A percentile compares a stretch with the other conserved stretches of the same genome.
These are phyloP conservation scores for Stegastes partitus DNA, from an alignment of 2,113 vertebrate genomes.

Conservation along the genomic window DNA sequence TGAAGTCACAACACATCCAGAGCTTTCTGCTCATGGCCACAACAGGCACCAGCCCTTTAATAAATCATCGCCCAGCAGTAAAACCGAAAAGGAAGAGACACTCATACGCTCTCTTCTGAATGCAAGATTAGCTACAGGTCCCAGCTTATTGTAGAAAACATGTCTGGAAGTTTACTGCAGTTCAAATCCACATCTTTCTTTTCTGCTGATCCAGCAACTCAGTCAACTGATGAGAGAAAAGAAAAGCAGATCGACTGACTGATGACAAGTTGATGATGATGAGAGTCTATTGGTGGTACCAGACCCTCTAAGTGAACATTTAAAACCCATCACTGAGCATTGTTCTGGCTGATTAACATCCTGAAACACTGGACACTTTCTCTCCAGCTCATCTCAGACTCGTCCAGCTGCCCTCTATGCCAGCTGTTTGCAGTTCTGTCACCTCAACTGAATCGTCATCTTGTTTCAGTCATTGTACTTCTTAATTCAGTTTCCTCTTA, in stretches of 20 bases:
- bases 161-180: neutral
- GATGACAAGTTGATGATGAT: slow-evolving; percentile 1
- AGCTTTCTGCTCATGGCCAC: slow-evolving; percentile 25
- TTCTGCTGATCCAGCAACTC: neutral
- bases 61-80: slow-evolving; percentile 24
- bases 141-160: neutral
- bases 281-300: too few relatives aligned
- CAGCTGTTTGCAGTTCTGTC: too few relatives aligned
- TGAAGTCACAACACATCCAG: slow-evolving; percentile 45
- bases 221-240: too few relatives aligned
- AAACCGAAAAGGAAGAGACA: slow-evolving; percentile 9
- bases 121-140: slow-evolving; percentile 7
- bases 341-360: too few relatives aligned
- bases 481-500: too few relatives aligned
- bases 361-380: too few relatives aligned
- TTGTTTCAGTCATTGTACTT: too few relatives aligned
- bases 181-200: neutral
- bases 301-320: neutral
- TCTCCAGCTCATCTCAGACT: too few relatives aligned
- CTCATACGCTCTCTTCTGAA: neutral
- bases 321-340: neutral
- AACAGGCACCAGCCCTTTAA: slow-evolving; percentile 13
- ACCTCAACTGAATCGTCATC: too few relatives aligned
- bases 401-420: too few relatives aligned
- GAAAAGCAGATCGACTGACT: neutral